These are phyloP conservation scores for Drosophila maculinotata DNA, from an alignment of 2,888 invertebrate genomes.

Conservation along the genomic window DNA sequence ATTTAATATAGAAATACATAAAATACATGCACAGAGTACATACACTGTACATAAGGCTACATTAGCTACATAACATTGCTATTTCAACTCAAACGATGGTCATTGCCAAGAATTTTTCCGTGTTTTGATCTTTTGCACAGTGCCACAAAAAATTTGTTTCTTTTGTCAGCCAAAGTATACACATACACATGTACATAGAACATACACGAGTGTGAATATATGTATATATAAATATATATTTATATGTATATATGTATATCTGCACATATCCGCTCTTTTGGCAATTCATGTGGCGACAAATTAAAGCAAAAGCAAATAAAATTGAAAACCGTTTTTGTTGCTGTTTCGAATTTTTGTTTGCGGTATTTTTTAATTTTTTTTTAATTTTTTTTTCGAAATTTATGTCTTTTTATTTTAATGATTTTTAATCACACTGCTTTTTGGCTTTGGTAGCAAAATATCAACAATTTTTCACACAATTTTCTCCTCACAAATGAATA, in stretches of 20 bases:
- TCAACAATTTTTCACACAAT: slow-evolving; percentile 34
- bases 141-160: slow-evolving; percentile 61
- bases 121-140: slow-evolving; percentile 76
- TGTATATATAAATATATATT: slow-evolving; percentile 10
- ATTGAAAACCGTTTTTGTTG: slow-evolving; percentile 33
- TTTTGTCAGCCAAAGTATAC: slow-evolving; percentile 50
- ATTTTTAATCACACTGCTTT: slow-evolving; percentile 49
- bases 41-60: slow-evolving; percentile 25
- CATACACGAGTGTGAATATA: slow-evolving; percentile 2
- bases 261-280: slow-evolving; percentile 52
- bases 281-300: slow-evolving; percentile 78
- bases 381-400: slow-evolving; percentile 26
- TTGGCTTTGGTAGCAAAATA: slow-evolving; percentile 13
- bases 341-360: slow-evolving; percentile 5
- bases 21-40: slow-evolving; percentile 9
- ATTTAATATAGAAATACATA: slow-evolving; percentile 32
- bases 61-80: slow-evolving; percentile 66
- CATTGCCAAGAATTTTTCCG: slow-evolving; percentile 82
- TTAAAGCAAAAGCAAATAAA: slow-evolving; percentile 61
- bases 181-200: slow-evolving; percentile 13
- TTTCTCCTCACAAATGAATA: slow-evolving; percentile 37
- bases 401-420: slow-evolving; percentile 48
- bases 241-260: slow-evolving; percentile 4
- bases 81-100: slow-evolving; percentile 77
- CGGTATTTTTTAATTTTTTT: slow-evolving; percentile 6